Conservation (phyloP, 2,888 invertebrate species). For the Sicus ferrugineus region DNA sequence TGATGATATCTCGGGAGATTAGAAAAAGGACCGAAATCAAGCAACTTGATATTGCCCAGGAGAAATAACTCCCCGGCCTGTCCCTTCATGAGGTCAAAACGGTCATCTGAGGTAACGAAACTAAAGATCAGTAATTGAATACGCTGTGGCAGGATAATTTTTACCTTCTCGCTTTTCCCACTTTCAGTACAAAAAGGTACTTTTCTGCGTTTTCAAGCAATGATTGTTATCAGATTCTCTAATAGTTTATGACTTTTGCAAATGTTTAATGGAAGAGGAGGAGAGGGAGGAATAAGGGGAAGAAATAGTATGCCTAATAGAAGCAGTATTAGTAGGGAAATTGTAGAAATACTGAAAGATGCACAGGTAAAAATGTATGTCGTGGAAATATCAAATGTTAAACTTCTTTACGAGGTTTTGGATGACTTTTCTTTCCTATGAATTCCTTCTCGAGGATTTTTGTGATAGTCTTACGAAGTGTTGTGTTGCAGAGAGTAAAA, state of each 20-base stretch:
- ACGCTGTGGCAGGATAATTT: neutral
- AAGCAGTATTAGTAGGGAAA: neutral
- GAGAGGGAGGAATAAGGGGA: neutral
- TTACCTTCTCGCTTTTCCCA: neutral
- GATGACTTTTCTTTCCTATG: neutral
- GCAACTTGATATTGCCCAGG: neutral
- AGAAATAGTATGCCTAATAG: neutral
- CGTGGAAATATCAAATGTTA: neutral
- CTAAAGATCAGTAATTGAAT: neutral
- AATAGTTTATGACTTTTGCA: conserved; percentile 1
- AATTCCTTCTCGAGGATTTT: neutral
- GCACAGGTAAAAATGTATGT: neutral
- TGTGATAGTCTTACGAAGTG: neutral
- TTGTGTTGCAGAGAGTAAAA: too few relatives aligned
- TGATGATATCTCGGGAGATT: conserved; percentile 16
- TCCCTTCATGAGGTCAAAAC: conserved; percentile 3
- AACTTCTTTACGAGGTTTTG: neutral
- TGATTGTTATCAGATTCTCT: neutral
- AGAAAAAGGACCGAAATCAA: neutral
- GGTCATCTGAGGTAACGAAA: neutral
- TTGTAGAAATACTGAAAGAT: neutral
- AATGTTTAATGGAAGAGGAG: neutral
- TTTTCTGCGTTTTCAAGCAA: neutral
- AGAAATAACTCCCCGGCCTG: neutral
- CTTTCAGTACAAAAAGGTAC: neutral